phyloP scores from a whole-genome alignment of 2,888 invertebrate genomes.

The Cerastis rubricosa region DNA sequence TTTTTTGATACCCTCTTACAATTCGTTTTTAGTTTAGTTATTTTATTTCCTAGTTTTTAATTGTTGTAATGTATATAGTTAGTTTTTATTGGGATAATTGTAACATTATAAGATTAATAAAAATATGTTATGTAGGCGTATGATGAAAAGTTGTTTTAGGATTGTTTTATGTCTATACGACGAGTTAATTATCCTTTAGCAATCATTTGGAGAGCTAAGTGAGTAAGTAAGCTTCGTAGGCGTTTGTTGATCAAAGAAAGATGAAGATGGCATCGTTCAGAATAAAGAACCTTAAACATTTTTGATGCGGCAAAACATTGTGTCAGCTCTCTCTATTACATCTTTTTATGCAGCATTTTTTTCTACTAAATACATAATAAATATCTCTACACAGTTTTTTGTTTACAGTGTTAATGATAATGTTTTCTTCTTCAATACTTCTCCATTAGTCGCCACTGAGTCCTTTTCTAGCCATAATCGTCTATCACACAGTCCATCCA shows the following conservation, averaged over 20 bases:
- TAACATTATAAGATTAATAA: no score
- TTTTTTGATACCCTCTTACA: no score
- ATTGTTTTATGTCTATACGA: not conserved
- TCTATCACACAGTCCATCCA: not conserved
- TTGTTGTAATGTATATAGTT: no score
- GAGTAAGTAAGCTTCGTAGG: slow-evolving; percentile 13
- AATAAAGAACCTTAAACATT: not conserved
- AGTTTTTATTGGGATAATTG: no score
- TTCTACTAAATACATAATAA: no score
- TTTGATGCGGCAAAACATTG: not conserved
- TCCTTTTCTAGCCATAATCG: not conserved
- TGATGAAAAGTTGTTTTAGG: not conserved
- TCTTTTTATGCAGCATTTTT: no score
- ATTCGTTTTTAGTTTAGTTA: no score
- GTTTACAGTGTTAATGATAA: no score
- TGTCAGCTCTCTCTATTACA: not conserved
- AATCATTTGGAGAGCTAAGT: slow-evolving; percentile 23
- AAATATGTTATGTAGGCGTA: not conserved
- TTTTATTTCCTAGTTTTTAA: no score
- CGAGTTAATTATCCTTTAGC: slow-evolving; percentile 9
- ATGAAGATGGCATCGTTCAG: not conserved
- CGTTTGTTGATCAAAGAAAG: slow-evolving; percentile 8
- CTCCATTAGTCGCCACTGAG: not conserved
- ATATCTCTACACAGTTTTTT: no score
- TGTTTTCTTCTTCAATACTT: not conserved